Base-by-base conservation (phyloP, 2,888 invertebrate genomes). In the Argynnis bischoffii region DNA sequence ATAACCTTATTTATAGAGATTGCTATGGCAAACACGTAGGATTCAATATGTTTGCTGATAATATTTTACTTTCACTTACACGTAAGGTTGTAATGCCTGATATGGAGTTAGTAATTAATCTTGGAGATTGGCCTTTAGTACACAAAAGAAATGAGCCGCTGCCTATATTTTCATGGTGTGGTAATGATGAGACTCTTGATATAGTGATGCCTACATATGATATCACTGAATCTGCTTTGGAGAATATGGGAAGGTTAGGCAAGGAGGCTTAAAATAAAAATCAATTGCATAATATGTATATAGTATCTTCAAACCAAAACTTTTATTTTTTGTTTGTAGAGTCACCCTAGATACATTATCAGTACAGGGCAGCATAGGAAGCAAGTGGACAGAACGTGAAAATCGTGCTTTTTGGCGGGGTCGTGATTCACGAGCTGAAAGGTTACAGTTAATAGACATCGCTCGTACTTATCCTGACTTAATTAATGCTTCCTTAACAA, bases 101-200 rank as follows among this genome's bases (percentile, higher is more conserved):
- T 87, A 90, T 97, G 77, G 98, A 99, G 86, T 95, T 99, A 79
- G 96, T 98, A 75, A 94, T 97, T 57, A 99, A 99, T 89, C 93
- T 99, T 15, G 99, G 99, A 16, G 99, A 99, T 87, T 99, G 99
- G 99, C 99, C 99, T 0, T 88, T 99, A 31, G 94, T 95, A 2
- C 92, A 93, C 68, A 94, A 92, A 72, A 85, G 82, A 53, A 86
- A 86, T 11, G 92, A 93, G 15, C 93, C 94, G 14, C 94, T 95
- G 72, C 98, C 99, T 2, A 95, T 99, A 71, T 97, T 99, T 83
- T 99, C 99, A 16, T 99, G 99, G 99, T 99, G 99, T 88, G 98
- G 98, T 1, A 98, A 98, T 72, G 93, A 95, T 68, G 95, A 96
- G 69, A 95, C 96, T 6, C 92, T 94, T 77, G 99, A 99, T 85